Evolutionary conservation across 2,113 vertebrate genomes (phyloP).

Genomic region (Perca fluviatilis): DNA sequence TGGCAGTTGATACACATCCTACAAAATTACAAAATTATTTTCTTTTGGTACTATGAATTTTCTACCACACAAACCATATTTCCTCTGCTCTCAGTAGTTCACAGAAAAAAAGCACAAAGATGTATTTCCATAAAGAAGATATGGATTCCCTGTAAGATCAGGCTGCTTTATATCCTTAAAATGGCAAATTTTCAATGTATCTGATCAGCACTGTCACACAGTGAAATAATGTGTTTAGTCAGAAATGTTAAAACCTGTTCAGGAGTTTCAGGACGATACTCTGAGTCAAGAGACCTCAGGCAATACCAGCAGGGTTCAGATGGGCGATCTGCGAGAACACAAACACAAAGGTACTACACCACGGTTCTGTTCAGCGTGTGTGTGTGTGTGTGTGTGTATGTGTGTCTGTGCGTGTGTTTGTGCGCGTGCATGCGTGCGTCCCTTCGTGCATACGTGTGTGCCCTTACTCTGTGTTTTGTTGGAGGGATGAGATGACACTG

Average conservation of each 20-base stretch:
- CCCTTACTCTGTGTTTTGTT: slow-evolving; percentile 52
- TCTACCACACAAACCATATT: neutral
- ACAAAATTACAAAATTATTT: neutral
- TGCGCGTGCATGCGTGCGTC: neutral
- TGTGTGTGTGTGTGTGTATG: neutral
- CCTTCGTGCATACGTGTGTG: neutral
- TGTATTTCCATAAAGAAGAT: neutral
- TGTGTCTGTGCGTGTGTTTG: neutral
- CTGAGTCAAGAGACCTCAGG: slow-evolving; percentile 75
- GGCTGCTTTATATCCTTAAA: neutral
- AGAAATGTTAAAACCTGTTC: slow-evolving; percentile 56
- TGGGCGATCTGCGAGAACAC: slow-evolving; percentile 43
- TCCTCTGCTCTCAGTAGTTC: neutral
- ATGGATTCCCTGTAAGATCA: neutral
- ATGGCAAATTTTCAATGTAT: neutral
- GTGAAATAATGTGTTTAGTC: neutral
- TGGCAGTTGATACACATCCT: neutral
- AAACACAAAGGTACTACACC: neutral
- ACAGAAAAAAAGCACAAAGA: neutral
- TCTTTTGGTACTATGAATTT: neutral
- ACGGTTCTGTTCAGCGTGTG: neutral
- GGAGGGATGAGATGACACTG: slow-evolving; percentile 51
- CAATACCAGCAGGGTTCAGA: slow-evolving; percentile 85
- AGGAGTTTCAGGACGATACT: slow-evolving; percentile 58
- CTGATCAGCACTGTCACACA: neutral